phyloP scores from a whole-genome alignment of 2,797 vertebrate species.

The Manis pentadactyla region DNA sequence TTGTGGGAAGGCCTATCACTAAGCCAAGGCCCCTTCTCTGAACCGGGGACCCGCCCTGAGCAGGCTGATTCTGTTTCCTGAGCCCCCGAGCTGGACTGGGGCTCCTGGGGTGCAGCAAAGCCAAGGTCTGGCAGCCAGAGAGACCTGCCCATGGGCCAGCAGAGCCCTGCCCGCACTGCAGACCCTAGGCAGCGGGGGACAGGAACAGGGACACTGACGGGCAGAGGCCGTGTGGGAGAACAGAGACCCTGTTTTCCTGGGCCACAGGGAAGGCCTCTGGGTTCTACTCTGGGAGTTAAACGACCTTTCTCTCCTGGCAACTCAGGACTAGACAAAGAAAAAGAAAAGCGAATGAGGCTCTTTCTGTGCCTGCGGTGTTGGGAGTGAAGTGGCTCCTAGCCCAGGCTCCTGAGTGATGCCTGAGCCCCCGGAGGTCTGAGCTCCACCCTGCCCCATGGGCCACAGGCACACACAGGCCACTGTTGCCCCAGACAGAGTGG shows the following conservation, averaged over 20 bases:
- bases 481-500: fast-evolving
- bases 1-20: fast-evolving
- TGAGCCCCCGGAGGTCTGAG: too few relatives aligned
- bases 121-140: background rate
- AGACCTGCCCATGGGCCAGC: fast-evolving
- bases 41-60: fast-evolving
- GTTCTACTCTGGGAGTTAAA: background rate
- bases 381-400: fast-evolving
- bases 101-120: background rate
- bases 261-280: background rate
- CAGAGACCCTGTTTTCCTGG: too few relatives aligned
- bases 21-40: background rate
- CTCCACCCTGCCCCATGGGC: background rate
- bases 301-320: background rate
- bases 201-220: background rate
- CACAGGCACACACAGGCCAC: fast-evolving
- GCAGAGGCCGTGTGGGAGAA: too few relatives aligned
- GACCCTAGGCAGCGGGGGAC: fast-evolving
- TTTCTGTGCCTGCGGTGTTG: fast-evolving
- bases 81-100: background rate
- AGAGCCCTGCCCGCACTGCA: background rate
- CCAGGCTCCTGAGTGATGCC: background rate
- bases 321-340: background rate
- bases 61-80: fast-evolving
- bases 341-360: background rate